Percentiles rank a stretch among this genome's conserved stretches.
Conservation (phyloP, 2,113 vertebrate genomes). For the Rhinolophus sinicus region DNA sequence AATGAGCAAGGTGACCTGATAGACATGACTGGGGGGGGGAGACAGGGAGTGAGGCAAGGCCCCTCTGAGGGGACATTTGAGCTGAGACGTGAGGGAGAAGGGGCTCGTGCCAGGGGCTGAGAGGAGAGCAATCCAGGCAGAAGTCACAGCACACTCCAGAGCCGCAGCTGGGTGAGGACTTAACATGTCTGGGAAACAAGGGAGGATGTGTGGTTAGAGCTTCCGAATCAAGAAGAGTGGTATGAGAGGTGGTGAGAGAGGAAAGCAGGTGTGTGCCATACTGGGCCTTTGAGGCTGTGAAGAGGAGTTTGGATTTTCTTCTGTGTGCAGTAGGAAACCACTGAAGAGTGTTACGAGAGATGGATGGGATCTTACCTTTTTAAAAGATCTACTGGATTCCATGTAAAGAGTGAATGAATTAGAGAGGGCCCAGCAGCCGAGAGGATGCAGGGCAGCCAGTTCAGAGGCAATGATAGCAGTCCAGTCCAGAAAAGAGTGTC, state of each 20-base stretch:
- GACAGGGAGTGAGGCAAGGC: not conserved
- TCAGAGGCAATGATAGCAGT: too few species aligned
- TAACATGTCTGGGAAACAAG: not conserved
- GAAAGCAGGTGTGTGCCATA: not conserved
- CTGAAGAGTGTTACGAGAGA: not conserved
- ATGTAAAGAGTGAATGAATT: not conserved
- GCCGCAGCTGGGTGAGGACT: not conserved
- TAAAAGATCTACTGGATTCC: not conserved
- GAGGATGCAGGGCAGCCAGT: not conserved
- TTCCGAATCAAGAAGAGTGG: not conserved
- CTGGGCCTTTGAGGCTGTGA: not conserved
- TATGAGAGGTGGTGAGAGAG: too few species aligned
- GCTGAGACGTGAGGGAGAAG: not conserved
- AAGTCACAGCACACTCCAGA: not conserved
- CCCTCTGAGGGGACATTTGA: not conserved
- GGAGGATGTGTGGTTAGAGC: not conserved
- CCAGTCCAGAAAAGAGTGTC: not conserved
- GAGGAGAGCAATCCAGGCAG: not conserved
- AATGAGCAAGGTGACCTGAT: not conserved
- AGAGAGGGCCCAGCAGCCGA: not conserved
- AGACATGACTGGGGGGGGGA: not conserved
- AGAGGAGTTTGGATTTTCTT: not conserved
- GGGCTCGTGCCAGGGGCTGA: not conserved
- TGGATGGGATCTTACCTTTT: not conserved
- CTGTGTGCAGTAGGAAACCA: not conserved